Conservation (phyloP, 2,797 vertebrate species). For the Podargus strigoides region DNA sequence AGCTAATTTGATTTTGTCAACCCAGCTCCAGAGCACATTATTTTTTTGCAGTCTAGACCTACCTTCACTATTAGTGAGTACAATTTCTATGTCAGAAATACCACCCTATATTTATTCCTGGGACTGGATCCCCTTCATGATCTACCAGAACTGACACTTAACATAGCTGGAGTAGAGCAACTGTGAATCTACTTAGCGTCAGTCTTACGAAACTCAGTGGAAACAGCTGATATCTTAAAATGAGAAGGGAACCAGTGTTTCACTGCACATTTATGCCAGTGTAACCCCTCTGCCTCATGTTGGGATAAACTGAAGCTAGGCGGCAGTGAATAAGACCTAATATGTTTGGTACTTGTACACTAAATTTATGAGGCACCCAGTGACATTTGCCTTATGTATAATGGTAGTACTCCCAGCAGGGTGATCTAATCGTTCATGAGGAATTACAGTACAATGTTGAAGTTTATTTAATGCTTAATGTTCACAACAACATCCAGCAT, state of each 20-base stretch:
- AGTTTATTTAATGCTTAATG: constrained; percentile 37
- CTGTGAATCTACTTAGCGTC: constrained; percentile 9
- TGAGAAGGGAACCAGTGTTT: not conserved
- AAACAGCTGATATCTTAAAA: constrained; percentile 45
- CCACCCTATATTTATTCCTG: constrained; percentile 32
- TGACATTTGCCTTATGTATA: constrained; percentile 53
- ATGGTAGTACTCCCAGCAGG: constrained; percentile 52
- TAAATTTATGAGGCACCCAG: constrained; percentile 48
- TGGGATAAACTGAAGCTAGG: constrained; percentile 11
- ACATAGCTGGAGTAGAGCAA: not conserved
- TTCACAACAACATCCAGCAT: constrained; percentile 20
- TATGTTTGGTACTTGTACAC: constrained; percentile 28
- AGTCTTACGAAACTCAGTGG: not conserved
- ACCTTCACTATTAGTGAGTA: not conserved
- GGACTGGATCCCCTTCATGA: not conserved
- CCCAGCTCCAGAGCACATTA: not conserved
- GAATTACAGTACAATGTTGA: not conserved
- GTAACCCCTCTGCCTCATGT: not conserved
- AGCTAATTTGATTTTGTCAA: constrained; percentile 15
- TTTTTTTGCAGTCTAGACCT: not conserved
- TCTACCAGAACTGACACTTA: not conserved
- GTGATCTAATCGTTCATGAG: constrained; percentile 49
- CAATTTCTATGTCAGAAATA: constrained; percentile 27
- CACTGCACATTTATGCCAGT: not conserved
- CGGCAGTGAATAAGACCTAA: constrained; percentile 37